phyloP scores from a whole-genome alignment of 2,888 invertebrate genomes.

The Ornithoptera alexandrae region DNA sequence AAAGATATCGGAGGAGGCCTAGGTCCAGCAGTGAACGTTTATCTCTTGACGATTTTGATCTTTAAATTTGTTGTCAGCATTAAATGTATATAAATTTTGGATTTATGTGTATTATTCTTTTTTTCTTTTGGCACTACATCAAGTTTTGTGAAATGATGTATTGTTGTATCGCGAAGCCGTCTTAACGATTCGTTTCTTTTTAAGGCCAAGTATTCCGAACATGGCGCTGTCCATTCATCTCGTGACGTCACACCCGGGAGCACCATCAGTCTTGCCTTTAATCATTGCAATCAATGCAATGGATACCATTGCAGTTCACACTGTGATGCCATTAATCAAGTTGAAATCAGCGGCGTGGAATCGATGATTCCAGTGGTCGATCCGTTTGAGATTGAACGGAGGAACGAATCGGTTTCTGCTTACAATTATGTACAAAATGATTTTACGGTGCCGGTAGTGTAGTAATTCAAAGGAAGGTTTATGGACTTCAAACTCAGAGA shows the following conservation, averaged over 20 bases:
- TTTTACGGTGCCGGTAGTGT: no score
- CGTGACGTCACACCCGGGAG: constrained; percentile 28
- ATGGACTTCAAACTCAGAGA: no score
- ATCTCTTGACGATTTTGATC: no score
- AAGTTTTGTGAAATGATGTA: constrained; percentile 24
- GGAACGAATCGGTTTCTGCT: constrained; percentile 36
- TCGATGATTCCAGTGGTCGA: constrained; percentile 44
- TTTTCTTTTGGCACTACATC: constrained; percentile 21
- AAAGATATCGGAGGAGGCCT: no score
- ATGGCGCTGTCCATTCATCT: constrained; percentile 25
- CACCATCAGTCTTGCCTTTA: constrained; percentile 41
- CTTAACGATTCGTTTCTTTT: constrained; percentile 23
- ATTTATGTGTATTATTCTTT: neutral
- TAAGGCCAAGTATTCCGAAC: constrained; percentile 21
- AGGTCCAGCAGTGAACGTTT: no score
- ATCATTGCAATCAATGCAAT: constrained; percentile 57
- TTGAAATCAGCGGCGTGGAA: constrained; percentile 56
- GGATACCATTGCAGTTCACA: constrained; percentile 47
- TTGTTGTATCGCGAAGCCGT: constrained; percentile 21
- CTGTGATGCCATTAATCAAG: constrained; percentile 54
- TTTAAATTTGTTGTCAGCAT: no score
- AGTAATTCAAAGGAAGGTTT: no score
- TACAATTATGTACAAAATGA: constrained; percentile 9
- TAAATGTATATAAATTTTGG: no score
- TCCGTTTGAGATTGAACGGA: constrained; percentile 35